phyloP scores from a whole-genome alignment of 2,113 vertebrate species.

The Burhinus bistriatus region DNA sequence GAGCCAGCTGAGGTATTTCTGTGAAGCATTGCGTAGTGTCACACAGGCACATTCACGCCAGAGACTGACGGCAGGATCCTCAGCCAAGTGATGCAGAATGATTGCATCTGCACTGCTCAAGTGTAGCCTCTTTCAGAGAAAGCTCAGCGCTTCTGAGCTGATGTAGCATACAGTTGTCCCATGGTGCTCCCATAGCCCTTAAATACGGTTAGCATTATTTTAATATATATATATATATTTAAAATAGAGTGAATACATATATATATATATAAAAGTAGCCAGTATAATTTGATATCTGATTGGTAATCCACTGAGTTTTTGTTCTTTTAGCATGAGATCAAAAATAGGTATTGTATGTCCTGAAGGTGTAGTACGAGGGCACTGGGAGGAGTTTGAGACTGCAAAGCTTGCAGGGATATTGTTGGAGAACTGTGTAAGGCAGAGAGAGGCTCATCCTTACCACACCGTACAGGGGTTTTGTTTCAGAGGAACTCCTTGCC shows the following conservation, averaged over 20 bases:
- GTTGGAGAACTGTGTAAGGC: background rate
- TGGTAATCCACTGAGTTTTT: background rate
- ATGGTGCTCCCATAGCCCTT: background rate
- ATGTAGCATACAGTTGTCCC: background rate
- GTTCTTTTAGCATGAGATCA: background rate
- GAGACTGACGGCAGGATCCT: background rate
- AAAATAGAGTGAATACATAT: background rate
- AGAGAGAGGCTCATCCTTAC: background rate
- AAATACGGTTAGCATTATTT: background rate
- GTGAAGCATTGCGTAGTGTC: background rate
- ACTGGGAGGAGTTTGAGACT: background rate
- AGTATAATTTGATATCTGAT: background rate
- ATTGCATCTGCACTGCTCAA: background rate
- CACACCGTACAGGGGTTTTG: rapidly evolving
- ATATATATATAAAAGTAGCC: background rate
- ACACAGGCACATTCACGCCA: background rate
- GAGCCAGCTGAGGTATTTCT: background rate
- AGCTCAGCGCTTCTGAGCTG: background rate
- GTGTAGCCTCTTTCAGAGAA: background rate
- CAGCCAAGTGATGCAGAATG: background rate
- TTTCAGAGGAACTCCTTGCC: background rate
- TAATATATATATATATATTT: no score
- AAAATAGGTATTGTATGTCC: background rate
- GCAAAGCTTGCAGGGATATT: background rate
- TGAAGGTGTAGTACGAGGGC: background rate